Conservation (phyloP, 2,888 invertebrate species). For the Pecten maximus region DNA sequence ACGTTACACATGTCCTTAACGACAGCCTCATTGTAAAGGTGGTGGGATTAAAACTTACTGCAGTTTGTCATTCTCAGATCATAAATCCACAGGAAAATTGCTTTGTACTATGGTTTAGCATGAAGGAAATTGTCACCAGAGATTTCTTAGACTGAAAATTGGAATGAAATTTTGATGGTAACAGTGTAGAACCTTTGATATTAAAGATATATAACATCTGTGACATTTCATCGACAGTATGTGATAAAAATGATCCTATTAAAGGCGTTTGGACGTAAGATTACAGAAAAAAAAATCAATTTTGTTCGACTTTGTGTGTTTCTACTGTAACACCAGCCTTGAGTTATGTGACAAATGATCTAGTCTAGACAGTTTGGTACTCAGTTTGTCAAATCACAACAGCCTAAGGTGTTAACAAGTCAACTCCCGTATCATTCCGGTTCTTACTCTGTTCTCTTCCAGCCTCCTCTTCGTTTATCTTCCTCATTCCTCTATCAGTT, state of each 20-base stretch:
- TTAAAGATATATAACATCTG: not conserved
- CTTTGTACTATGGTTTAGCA: not conserved
- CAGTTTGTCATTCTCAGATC: not conserved
- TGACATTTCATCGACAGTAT: not conserved
- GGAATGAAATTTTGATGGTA: not conserved
- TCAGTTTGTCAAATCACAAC: not conserved
- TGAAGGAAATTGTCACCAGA: not conserved
- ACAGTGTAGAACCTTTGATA: not conserved
- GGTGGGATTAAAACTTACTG: not conserved
- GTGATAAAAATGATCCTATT: not conserved
- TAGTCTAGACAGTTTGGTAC: not conserved
- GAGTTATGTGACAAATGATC: not conserved
- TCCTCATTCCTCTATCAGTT: too few species aligned
- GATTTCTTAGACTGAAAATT: not conserved
- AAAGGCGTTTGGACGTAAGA: not conserved
- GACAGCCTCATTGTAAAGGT: not conserved
- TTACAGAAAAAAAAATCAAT: not conserved
- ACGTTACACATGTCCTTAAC: too few species aligned
- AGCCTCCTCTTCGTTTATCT: too few species aligned
- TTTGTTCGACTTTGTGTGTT: not conserved
- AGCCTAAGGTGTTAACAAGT: not conserved
- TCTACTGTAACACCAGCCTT: not conserved
- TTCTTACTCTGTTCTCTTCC: too few species aligned
- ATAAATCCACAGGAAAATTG: not conserved
- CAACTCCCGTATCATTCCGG: not conserved